Evolutionary conservation across 2,888 invertebrate species (phyloP), one percentile per base, ranked within the genome.

Genomic region (Serripes groenlandicus): DNA sequence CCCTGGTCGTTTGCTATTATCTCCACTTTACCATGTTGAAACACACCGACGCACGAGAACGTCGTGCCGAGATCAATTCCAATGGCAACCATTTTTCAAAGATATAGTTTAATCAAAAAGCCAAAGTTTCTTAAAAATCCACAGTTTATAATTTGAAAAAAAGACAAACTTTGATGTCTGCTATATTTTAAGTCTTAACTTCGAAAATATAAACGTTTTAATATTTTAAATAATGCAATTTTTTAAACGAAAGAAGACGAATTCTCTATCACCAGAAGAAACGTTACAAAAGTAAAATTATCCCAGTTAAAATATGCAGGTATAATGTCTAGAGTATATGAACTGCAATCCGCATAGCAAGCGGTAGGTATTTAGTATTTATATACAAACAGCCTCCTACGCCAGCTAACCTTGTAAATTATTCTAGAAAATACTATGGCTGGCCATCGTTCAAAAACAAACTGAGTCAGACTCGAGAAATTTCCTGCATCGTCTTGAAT

Each of bases 11-110:
- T 95, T 78, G 95, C 95, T 79, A 95, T 95, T 76, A 95, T 95
- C 86, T 95, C 95, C 64, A 95, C 95, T 89, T 95, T 95, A 35
- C 95, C 95, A 86, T 95, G 94, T 90, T 94, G 94, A 90, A 95
- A 95, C 42, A 90, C 92, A 23, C 92, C 94, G 7, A 94, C 94
- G 88, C 94, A 94, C 75, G 97, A 97, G 95, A 97, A 98, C 11
- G 97, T 98, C 78, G 97, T 98, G 75, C 97, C 97, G 91, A 97
- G 95, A 95, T 98, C 98, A 95, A 98, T 97, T 96, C 98, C 98
- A 94, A 98, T 97, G 82, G 95, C 95, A 66, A 93, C 49, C 69
- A 69, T 69, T 28, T 32, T 52, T n/a, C 23, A n/a, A 5, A 26
- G 21, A 56, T 3, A 49, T 49, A n/a, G n/a, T n/a, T n/a, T n/a